A percentile compares a stretch with the other conserved stretches of the same genome.
Evolutionary conservation across 2,888 invertebrate genomes (phyloP).

Genomic region (Nebria salina): DNA sequence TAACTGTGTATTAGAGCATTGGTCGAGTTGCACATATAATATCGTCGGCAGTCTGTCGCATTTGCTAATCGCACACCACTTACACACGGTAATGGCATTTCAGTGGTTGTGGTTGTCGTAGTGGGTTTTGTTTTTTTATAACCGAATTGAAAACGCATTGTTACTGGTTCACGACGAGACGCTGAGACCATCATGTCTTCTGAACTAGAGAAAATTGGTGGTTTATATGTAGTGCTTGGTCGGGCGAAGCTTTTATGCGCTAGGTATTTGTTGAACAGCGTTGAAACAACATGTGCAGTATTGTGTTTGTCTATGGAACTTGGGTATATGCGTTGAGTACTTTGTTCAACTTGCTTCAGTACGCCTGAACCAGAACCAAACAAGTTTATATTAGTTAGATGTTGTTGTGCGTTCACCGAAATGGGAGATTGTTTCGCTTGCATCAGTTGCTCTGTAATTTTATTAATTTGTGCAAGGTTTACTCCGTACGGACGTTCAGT

Average conservation of each 20-base stretch:
- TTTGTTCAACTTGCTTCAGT: conserved; percentile 42
- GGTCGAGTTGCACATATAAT: conserved; percentile 47
- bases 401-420: conserved; percentile 33
- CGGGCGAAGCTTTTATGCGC: conserved; percentile 45
- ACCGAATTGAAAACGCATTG: conserved; percentile 16
- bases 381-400: conserved; percentile 47
- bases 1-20: conserved; percentile 43
- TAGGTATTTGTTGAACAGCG: conserved; percentile 49
- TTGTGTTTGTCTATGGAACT: conserved; percentile 31
- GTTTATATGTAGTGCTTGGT: conserved; percentile 30
- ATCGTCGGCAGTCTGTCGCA: conserved; percentile 48
- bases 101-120: conserved; percentile 16
- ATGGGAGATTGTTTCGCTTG: conserved; percentile 41
- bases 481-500: conserved; percentile 41
- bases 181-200: not conserved
- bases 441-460: conserved; percentile 47
- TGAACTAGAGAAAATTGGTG: not conserved
- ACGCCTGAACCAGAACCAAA: conserved; percentile 29
- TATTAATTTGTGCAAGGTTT: conserved; percentile 48
- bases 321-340: conserved; percentile 19
- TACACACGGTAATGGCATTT: conserved; percentile 23
- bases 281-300: conserved; percentile 45
- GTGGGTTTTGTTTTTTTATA: conserved; percentile 10
- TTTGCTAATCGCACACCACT: conserved; percentile 47
- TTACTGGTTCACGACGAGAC: conserved; percentile 6